Evolutionary conservation across 2,797 vertebrate species (phyloP).

Genomic region (Catamblyrhynchus diadema): DNA sequence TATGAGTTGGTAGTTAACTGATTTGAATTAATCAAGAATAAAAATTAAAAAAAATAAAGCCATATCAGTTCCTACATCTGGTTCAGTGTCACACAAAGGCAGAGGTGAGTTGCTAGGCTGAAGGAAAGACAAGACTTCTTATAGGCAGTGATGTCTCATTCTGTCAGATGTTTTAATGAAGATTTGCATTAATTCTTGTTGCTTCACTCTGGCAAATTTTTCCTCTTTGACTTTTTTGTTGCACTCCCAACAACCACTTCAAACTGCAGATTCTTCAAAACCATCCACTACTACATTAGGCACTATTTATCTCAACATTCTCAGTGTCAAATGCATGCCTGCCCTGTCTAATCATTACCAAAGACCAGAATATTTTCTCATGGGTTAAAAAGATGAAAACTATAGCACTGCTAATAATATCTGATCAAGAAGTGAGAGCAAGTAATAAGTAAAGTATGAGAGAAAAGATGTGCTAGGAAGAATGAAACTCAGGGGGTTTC

Average conservation of each 20-base stretch:
- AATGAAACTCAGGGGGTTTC: neutral
- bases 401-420: neutral
- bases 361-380: neutral
- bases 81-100: neutral
- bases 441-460: neutral
- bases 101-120: neutral
- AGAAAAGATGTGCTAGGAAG: neutral
- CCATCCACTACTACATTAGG: neutral
- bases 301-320: neutral
- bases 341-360: neutral
- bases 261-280: neutral
- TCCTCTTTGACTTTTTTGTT: neutral
- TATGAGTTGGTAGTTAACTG: neutral
- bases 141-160: neutral
- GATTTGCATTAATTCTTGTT: neutral
- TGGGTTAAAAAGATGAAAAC: neutral
- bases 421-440: neutral
- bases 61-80: neutral
- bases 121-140: neutral
- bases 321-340: neutral
- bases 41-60: neutral
- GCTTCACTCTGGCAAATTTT: neutral
- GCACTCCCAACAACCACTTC: neutral
- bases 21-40: neutral
- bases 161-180: neutral